Evolutionary conservation across 53 echinoderm and acorn worm species (phyloP).

Genomic region (Paracentrotus lividus): DNA sequence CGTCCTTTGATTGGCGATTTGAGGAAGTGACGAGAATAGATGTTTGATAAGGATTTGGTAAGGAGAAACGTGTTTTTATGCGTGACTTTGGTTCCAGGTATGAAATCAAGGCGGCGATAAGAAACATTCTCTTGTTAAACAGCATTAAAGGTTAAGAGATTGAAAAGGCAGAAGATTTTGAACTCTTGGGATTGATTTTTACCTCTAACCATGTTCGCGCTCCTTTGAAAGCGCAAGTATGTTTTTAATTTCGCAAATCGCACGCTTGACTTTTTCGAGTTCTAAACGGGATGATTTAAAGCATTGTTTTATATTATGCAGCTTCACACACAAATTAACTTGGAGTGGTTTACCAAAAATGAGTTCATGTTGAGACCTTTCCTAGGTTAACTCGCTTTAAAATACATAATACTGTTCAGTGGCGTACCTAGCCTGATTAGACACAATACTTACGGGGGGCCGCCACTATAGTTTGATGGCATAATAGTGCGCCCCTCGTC

Average conservation of each 20-base stretch:
- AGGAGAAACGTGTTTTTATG: background rate
- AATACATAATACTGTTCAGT: too few relatives aligned
- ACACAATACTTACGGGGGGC: too few relatives aligned
- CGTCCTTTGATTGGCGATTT: background rate
- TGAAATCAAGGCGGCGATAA: background rate
- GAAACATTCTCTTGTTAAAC: background rate
- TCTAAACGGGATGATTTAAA: too few relatives aligned
- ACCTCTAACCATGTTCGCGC: background rate
- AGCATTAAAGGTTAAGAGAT: background rate
- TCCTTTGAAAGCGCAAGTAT: background rate
- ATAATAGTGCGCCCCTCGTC: too few relatives aligned
- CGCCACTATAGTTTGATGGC: too few relatives aligned
- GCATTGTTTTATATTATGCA: too few relatives aligned
- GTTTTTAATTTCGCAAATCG: background rate
- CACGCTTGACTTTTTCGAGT: background rate
- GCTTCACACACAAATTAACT: too few relatives aligned
- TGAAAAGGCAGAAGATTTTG: background rate
- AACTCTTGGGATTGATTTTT: background rate
- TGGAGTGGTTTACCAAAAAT: too few relatives aligned
- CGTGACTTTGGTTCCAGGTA: background rate
- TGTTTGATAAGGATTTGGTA: slow-evolving; percentile 8
- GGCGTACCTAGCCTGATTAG: too few relatives aligned
- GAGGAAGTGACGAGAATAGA: background rate
- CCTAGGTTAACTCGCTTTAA: too few relatives aligned
- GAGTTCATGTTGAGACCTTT: too few relatives aligned